A percentile compares a stretch with the other conserved stretches of the same genome.
phyloP scores from a whole-genome alignment of 64 coral and sea anemone species.

The Exaiptasia diaphana region DNA sequence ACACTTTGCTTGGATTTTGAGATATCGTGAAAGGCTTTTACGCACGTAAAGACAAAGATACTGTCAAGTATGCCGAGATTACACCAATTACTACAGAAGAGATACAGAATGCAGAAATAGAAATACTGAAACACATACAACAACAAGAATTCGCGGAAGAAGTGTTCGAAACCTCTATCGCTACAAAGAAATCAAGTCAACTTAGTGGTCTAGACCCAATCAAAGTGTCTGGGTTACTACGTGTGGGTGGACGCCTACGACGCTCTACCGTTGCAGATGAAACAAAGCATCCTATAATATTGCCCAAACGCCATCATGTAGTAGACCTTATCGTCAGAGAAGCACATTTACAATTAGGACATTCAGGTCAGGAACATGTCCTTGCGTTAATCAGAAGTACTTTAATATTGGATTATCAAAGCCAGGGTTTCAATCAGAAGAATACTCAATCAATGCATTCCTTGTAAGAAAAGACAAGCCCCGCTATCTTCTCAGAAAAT shows the following conservation, averaged over 20 bases:
- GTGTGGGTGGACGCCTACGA: slow-evolving; percentile 24
- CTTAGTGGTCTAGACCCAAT: slow-evolving; percentile 23
- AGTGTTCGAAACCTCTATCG: background rate
- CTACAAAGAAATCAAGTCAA: slow-evolving; percentile 24
- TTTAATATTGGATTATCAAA: slow-evolving; percentile 34
- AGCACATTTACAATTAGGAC: slow-evolving; percentile 20
- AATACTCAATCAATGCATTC: slow-evolving; percentile 12
- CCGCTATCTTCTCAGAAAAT: slow-evolving; percentile 28
- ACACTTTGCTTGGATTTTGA: slow-evolving; percentile 32
- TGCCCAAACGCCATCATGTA: background rate
- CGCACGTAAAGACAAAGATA: background rate
- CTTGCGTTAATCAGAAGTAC: slow-evolving; percentile 29
- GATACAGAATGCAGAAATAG: slow-evolving; percentile 4
- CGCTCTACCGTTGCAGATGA: background rate
- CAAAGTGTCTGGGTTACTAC: slow-evolving; percentile 17
- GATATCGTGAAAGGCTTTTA: background rate
- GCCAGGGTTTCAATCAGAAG: slow-evolving; percentile 23
- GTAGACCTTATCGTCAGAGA: slow-evolving; percentile 12
- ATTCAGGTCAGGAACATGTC: slow-evolving; percentile 42
- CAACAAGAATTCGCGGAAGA: background rate
- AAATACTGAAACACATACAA: slow-evolving; percentile 39
- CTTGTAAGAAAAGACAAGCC: slow-evolving; percentile 21
- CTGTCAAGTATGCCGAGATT: too few species aligned
- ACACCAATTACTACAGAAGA: slow-evolving; percentile 11
- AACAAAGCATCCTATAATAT: slow-evolving; percentile 30